These are phyloP conservation scores for Branchinecta lindahli DNA, from an alignment of 1,140 invertebrate species.

Conservation along the genomic window DNA sequence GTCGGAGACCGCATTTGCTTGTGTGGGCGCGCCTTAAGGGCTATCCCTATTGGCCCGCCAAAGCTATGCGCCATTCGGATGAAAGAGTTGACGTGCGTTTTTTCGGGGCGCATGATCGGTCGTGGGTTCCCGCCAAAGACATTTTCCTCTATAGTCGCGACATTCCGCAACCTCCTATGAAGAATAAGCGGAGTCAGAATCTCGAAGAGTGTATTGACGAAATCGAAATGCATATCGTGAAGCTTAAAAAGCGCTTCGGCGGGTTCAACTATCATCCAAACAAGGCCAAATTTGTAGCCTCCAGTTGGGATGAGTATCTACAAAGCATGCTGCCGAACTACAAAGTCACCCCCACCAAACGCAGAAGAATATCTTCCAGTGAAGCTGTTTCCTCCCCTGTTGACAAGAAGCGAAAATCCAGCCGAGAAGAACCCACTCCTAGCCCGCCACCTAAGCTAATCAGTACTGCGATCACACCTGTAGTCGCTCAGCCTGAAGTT, in stretches of 20 bases:
- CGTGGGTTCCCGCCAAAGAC: conserved; percentile 69
- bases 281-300: conserved; percentile 36
- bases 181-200: conserved; percentile 44
- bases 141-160: conserved; percentile 56
- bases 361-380: not conserved
- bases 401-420: too few species aligned
- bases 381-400: too few species aligned
- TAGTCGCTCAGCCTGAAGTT: not conserved
- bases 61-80: conserved; percentile 55
- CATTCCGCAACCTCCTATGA: conserved; percentile 37
- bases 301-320: not conserved
- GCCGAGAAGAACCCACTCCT: too few species aligned
- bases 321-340: conserved; percentile 46
- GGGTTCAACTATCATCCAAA: conserved; percentile 57
- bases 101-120: conserved; percentile 80
- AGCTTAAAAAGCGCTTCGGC: conserved; percentile 54
- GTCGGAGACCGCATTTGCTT: conserved; percentile 64
- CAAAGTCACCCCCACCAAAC: conserved; percentile 29
- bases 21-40: conserved; percentile 88
- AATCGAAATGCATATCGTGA: conserved; percentile 53
- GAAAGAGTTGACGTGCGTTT: conserved; percentile 73
- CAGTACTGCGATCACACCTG: too few species aligned
- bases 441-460: too few species aligned
- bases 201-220: conserved; percentile 50
- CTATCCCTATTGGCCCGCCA: conserved; percentile 88